Evolutionary conservation across 1,140 invertebrate genomes (phyloP).

Genomic region (Drosophila pseudoobscura): DNA sequence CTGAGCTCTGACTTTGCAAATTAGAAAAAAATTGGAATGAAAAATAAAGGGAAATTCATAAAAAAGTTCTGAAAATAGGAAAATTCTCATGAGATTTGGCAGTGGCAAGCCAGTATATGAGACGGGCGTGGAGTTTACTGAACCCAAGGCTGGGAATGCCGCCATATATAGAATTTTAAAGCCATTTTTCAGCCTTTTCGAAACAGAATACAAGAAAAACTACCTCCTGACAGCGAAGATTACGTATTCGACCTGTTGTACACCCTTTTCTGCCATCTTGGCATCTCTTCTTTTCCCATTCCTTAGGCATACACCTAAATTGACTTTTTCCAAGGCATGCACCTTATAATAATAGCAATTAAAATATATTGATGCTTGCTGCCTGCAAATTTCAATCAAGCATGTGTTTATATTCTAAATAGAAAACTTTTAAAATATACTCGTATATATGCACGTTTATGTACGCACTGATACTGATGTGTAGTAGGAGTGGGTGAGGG

Average conservation of each 20-base stretch:
- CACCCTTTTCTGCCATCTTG: not conserved
- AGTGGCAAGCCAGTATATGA: not conserved
- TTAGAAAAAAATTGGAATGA: constrained; percentile 61
- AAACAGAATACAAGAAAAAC: too few relatives aligned
- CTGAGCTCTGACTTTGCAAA: constrained; percentile 69
- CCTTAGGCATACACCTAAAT: constrained; percentile 2
- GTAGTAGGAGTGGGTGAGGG: too few relatives aligned
- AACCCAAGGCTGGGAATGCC: too few relatives aligned
- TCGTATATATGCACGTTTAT: constrained; percentile 17
- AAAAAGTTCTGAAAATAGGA: constrained; percentile 42
- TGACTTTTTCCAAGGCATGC: constrained; percentile 14
- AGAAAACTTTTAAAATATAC: constrained; percentile 68
- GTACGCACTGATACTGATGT: not conserved
- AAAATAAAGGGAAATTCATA: constrained; percentile 32
- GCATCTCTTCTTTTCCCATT: not conserved
- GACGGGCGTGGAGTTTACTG: not conserved
- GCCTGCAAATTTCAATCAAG: constrained; percentile 66
- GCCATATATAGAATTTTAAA: too few relatives aligned
- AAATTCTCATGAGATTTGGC: constrained; percentile 63
- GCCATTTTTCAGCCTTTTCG: too few relatives aligned
- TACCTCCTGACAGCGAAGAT: too few relatives aligned
- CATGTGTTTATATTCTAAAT: constrained; percentile 80
- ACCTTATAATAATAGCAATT: constrained; percentile 69
- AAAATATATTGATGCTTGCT: constrained; percentile 55
- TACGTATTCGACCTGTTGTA: too few relatives aligned